Conservation (phyloP, 2,113 vertebrate genomes). For the Cyanocitta stelleri region DNA sequence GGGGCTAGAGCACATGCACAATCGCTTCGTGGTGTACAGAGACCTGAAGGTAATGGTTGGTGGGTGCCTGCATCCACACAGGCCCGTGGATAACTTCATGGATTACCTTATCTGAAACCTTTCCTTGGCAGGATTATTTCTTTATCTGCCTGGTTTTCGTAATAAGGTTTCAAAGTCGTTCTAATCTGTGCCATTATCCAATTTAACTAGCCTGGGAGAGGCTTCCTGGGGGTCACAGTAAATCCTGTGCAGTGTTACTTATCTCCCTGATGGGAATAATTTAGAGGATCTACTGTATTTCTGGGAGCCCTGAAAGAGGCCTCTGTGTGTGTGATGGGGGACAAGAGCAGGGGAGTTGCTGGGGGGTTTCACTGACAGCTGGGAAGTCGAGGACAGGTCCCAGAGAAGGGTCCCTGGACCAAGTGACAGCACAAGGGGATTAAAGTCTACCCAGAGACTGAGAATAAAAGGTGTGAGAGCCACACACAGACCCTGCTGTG, state of each 20-base stretch:
- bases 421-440: neutral
- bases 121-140: neutral
- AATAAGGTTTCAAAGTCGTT: neutral
- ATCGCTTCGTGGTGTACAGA: constrained; percentile 92
- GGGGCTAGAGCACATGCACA: constrained; percentile 97
- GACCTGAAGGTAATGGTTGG: constrained; percentile 86
- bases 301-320: neutral
- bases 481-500: neutral
- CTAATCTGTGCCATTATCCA: neutral
- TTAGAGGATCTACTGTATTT: rapidly evolving
- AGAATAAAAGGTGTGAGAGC: neutral
- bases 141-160: neutral
- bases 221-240: neutral
- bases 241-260: neutral
- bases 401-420: neutral
- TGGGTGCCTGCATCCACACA: neutral
- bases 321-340: neutral
- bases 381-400: neutral
- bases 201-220: neutral
- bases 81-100: neutral
- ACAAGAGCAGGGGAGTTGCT: neutral
- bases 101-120: neutral
- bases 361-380: rapidly evolving
- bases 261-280: neutral
- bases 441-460: neutral